phyloP scores from a whole-genome alignment of 2,888 invertebrate genomes.

The Drosophila yooni region DNA sequence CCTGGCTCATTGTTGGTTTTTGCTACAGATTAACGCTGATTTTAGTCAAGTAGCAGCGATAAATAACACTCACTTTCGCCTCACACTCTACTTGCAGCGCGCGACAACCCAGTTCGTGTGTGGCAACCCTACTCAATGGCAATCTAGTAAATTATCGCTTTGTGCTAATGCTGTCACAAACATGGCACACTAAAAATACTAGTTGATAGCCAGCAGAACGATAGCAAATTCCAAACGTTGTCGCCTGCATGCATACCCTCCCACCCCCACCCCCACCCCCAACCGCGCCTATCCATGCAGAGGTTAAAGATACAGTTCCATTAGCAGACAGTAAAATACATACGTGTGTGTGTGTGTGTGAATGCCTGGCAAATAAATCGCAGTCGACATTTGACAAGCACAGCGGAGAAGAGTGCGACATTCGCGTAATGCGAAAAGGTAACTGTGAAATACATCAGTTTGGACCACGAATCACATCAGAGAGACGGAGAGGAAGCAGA shows the following conservation, averaged over 20 bases:
- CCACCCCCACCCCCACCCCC: neutral
- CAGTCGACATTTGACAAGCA: constrained; percentile 68
- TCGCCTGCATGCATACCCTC: neutral
- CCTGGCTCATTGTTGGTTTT: neutral
- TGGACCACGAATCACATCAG: constrained; percentile 24
- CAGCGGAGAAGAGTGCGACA: constrained; percentile 52
- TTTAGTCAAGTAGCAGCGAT: constrained; percentile 32
- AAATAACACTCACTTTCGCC: constrained; percentile 30
- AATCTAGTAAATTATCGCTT: constrained; percentile 48
- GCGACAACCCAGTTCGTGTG: constrained; percentile 24
- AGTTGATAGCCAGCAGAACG: constrained; percentile 29
- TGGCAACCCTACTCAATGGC: constrained; percentile 50
- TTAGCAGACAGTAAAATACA: constrained; percentile 73
- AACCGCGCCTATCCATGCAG: neutral
- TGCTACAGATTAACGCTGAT: constrained; percentile 6
- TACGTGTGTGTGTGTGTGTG: constrained; percentile 46
- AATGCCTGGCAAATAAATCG: constrained; percentile 75
- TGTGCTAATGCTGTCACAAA: constrained; percentile 33
- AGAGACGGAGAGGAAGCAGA: neutral
- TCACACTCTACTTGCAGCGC: constrained; percentile 10
- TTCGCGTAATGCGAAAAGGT: constrained; percentile 71
- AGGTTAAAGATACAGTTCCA: constrained; percentile 45
- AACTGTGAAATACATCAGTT: constrained; percentile 76
- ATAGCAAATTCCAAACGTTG: neutral
- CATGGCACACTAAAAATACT: constrained; percentile 38